A percentile compares a stretch with the other conserved stretches of the same genome.
phyloP scores from a whole-genome alignment of 2,113 vertebrate species.

The western clawed frog (Xenopus tropicalis) region DNA sequence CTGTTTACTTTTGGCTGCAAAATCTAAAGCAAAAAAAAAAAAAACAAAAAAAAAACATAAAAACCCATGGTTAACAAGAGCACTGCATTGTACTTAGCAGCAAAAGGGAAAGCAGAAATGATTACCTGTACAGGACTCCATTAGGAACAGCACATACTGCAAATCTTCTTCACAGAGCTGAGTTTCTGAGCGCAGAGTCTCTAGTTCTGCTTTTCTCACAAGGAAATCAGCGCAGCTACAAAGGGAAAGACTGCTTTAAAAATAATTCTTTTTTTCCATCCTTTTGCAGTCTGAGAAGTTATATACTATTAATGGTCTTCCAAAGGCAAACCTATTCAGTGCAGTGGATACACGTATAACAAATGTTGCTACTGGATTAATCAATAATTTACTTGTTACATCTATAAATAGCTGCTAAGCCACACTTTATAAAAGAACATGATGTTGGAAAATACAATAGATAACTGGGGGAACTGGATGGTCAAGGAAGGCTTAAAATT shows the following conservation, averaged over 20 bases:
- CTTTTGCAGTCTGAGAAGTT: too few species aligned
- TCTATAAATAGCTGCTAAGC: too few species aligned
- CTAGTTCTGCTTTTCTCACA: constrained; percentile 82
- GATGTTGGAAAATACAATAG: too few species aligned
- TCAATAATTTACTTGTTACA: too few species aligned
- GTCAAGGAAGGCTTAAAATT: too few species aligned
- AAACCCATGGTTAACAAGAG: not conserved
- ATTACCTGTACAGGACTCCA: constrained; percentile 77
- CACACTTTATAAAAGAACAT: too few species aligned
- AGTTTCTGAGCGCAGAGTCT: constrained; percentile 70
- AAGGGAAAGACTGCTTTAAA: not conserved
- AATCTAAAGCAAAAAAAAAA: constrained; percentile 42
- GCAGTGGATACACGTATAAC: too few species aligned
- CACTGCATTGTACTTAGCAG: not conserved
- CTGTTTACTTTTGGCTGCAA: constrained; percentile 40
- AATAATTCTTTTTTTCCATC: too few species aligned
- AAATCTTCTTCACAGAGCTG: constrained; percentile 73
- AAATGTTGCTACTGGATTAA: too few species aligned
- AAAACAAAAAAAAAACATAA: fast-evolving
- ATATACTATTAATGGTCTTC: too few species aligned
- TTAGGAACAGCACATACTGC: constrained; percentile 72
- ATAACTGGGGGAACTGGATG: too few species aligned
- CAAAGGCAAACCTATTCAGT: too few species aligned
- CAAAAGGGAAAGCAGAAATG: not conserved
- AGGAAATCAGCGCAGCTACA: constrained; percentile 79